Evolutionary conservation across 2,797 vertebrate species (phyloP).

Genomic region (Podarcis lilfordi): DNA sequence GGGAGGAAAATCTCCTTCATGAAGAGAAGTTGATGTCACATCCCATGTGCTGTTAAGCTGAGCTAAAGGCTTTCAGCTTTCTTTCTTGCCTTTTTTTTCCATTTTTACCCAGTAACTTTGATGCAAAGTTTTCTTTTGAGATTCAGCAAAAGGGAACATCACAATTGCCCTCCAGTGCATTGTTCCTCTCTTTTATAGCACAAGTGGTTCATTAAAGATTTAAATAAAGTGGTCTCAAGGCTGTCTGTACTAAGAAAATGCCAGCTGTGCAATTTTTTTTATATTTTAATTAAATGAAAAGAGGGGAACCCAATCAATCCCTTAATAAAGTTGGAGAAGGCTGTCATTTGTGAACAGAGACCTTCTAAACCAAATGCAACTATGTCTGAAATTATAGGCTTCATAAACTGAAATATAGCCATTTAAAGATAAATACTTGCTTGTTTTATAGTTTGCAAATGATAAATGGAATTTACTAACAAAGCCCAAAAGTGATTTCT

Average conservation of each 20-base stretch:
- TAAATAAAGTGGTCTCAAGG: slow-evolving; percentile 28
- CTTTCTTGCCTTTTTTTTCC: not conserved
- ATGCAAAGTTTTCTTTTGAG: slow-evolving; percentile 33
- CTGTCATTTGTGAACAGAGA: slow-evolving; percentile 50
- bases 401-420: not conserved
- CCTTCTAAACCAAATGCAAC: slow-evolving; percentile 32
- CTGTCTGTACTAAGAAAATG: slow-evolving; percentile 31
- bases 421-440: slow-evolving; percentile 3
- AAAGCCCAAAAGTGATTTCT: slow-evolving; percentile 47
- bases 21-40: not conserved
- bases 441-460: slow-evolving; percentile 63
- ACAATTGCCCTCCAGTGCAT: not conserved
- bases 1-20: slow-evolving; percentile 10
- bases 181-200: slow-evolving; percentile 39
- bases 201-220: not conserved
- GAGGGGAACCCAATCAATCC: slow-evolving; percentile 35
- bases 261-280: slow-evolving; percentile 15
- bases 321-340: slow-evolving; percentile 45
- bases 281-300: slow-evolving; percentile 49
- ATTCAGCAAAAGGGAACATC: slow-evolving; percentile 21
- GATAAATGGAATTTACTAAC: slow-evolving; percentile 62
- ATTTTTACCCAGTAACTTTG: slow-evolving; percentile 11
- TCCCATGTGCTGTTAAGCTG: not conserved
- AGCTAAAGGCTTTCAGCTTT: not conserved
- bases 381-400: slow-evolving; percentile 32